A percentile compares a stretch with the other conserved stretches of the same genome.
Conservation (phyloP, 92 coral and sea anemone genomes). For the Actinostola sp. region DNA sequence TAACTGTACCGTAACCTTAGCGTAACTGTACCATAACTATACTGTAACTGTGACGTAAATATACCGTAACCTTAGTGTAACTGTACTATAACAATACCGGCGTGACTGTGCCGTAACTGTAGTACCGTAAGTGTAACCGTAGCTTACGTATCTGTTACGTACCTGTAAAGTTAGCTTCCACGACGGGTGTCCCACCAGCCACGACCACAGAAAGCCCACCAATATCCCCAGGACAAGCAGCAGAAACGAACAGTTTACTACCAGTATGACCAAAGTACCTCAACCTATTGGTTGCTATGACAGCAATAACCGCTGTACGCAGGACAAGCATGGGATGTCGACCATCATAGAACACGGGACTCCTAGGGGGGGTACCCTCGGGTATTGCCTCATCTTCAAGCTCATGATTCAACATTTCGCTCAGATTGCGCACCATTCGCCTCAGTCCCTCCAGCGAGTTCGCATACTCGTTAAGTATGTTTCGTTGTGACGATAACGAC, state of each 20-base stretch:
- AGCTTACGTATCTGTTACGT: not conserved
- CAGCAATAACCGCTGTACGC: conserved; percentile 84
- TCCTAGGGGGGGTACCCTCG: conserved; percentile 29
- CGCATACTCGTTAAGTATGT: conserved; percentile 69
- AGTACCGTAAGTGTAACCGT: not conserved
- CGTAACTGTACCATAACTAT: no score
- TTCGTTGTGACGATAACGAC: conserved; percentile 80
- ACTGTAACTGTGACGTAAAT: no score
- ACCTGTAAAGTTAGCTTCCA: conserved; percentile 76
- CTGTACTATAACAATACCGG: no score
- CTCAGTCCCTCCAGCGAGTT: conserved; percentile 71
- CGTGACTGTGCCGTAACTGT: not conserved
- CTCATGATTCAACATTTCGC: conserved; percentile 90
- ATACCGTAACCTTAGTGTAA: no score
- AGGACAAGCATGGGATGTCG: conserved; percentile 79
- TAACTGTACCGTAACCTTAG: no score
- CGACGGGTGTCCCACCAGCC: conserved; percentile 62
- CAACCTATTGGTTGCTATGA: conserved; percentile 89
- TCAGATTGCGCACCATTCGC: conserved; percentile 74
- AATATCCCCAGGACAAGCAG: conserved; percentile 90
- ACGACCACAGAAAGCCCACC: conserved; percentile 80
- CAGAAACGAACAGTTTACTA: conserved; percentile 68
- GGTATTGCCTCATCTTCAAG: conserved; percentile 66
- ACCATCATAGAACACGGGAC: conserved; percentile 52
- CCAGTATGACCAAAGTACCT: conserved; percentile 68